Base-by-base conservation (phyloP, 2,113 vertebrate species). In the Tapirus terrestris region DNA sequence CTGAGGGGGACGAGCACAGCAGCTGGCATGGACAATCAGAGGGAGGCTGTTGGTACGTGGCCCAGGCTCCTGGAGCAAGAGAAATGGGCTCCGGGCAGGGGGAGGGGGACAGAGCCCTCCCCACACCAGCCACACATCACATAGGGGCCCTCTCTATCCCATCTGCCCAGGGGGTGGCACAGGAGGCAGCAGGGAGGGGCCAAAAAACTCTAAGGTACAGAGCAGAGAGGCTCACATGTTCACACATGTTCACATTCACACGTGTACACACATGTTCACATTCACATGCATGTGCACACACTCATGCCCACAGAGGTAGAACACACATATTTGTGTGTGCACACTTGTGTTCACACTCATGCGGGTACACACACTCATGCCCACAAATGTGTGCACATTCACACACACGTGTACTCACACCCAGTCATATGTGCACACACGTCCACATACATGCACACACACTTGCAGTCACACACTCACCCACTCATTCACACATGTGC, bases 371-470 rank as follows among this genome's bases (percentile, higher is more conserved):
- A 31, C 29, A 31, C 10, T 5, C 8, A 17, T 16, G 27, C n/a
- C 13, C 51, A 77, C 48, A 53, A 14, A 33, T 48, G 7, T 5
- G 11, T 8, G 0, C 14, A 29, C 9, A 48, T 48, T 48, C 45
- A 51, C 2, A 0, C 0, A 2, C 51, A 60, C 0, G 25, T 0
- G 4, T 21, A 2, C 10, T 5, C 76, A 27, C 36, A 2, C 29
- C 2, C 27, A 11, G 61, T 18, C 33, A 21, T 31, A 23, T 1
- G 9, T 1, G 3, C 16, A 2, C 17, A 6, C 27, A 6, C 48
- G 6, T 5, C 76, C 4, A n/a, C n/a, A 5, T 8, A 3, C n/a
- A n/a, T n/a, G n/a, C 33, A 36, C 70, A 73, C 82, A 23, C 10
- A 13, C 11, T 1, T 25, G 27, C 25, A 17, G 23, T 13, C 29